Evolutionary conservation across 2,888 invertebrate species (phyloP).

Genomic region (Amblyjoppa fuscipennis): DNA sequence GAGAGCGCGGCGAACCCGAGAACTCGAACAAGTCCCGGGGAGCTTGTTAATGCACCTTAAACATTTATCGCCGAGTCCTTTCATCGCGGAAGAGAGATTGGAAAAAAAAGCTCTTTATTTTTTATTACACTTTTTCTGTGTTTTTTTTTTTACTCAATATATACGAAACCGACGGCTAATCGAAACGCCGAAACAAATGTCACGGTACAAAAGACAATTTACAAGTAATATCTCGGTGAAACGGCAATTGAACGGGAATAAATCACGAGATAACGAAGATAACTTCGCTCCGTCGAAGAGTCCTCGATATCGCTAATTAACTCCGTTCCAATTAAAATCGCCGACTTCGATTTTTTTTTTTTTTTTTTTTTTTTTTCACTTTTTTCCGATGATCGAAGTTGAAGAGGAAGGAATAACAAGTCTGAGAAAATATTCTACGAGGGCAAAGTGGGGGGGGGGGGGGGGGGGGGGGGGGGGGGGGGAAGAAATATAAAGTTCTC

Average conservation of each 20-base stretch:
- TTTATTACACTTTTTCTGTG: neutral
- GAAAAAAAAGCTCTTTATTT: neutral
- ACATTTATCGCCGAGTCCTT: slow-evolving; percentile 28
- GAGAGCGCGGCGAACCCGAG: neutral
- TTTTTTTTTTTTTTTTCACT: slow-evolving; percentile 12
- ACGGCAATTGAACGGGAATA: slow-evolving; percentile 34
- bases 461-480: no score
- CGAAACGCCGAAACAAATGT: neutral
- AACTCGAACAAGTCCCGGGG: slow-evolving; percentile 5
- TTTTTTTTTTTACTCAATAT: no score
- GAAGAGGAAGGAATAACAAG: neutral
- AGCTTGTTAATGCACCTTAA: slow-evolving; percentile 43
- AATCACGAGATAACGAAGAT: slow-evolving; percentile 37
- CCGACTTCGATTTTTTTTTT: neutral
- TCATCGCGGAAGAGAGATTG: neutral
- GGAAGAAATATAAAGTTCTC: neutral
- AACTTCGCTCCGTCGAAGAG: neutral
- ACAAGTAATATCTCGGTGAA: neutral
- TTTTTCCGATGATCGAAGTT: neutral
- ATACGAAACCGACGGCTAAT: neutral
- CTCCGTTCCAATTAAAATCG: slow-evolving; percentile 20
- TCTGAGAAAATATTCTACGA: neutral
- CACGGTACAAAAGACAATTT: neutral
- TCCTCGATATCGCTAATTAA: slow-evolving; percentile 49
- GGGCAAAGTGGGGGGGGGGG: neutral